phyloP scores from a whole-genome alignment of 2,888 invertebrate species.

The Caenorhabditis sp. region DNA sequence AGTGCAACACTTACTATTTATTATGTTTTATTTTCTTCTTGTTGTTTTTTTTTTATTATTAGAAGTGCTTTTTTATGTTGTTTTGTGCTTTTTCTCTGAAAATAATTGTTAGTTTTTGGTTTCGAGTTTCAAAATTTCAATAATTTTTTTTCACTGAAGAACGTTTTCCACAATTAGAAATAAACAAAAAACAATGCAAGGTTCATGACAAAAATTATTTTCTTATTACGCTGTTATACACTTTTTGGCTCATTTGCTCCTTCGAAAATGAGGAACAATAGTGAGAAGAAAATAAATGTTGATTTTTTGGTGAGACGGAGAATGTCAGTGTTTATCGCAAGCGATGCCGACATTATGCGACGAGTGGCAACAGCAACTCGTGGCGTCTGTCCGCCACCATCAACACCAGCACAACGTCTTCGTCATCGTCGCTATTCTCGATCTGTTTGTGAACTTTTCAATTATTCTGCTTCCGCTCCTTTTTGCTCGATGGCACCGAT shows the following conservation, averaged over 20 bases:
- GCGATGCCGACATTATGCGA: conserved; percentile 46
- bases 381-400: conserved; percentile 41
- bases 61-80: background rate
- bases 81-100: background rate
- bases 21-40: conserved; percentile 9
- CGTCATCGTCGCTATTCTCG: conserved; percentile 36
- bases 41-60: conserved; percentile 5
- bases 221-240: background rate
- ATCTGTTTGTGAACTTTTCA: conserved; percentile 43
- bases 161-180: too few relatives aligned
- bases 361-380: conserved; percentile 44
- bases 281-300: conserved; percentile 1
- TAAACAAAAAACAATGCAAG: background rate
- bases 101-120: background rate
- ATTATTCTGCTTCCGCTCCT: background rate
- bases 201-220: background rate
- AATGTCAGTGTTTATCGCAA: conserved; percentile 49
- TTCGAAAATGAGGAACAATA: background rate
- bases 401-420: background rate
- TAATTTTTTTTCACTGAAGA: too few relatives aligned
- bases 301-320: conserved; percentile 2
- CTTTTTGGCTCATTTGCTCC: background rate
- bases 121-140: background rate
- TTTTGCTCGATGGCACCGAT: conserved; percentile 31
- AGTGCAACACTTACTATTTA: conserved; percentile 1